These are phyloP conservation scores for Lophius piscatorius DNA, from an alignment of 2,113 vertebrate species.

Conservation along the genomic window DNA sequence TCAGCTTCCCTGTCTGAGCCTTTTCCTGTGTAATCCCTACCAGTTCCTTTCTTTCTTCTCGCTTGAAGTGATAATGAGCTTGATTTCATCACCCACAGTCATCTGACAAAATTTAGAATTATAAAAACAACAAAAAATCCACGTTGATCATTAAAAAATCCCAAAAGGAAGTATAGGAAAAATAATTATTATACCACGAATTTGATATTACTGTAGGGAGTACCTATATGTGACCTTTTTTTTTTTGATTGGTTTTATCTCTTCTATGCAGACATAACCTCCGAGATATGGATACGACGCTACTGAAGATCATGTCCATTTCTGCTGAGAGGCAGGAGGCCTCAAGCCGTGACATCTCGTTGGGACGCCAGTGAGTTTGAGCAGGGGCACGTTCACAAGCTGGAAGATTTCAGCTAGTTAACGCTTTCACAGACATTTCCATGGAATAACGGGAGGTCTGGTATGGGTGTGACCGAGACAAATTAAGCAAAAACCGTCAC, in stretches of 20 bases:
- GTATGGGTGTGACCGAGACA: neutral
- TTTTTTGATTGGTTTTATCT: too few species aligned
- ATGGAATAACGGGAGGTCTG: neutral
- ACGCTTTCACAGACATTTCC: slow-evolving; percentile 24
- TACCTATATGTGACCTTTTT: slow-evolving; percentile 11
- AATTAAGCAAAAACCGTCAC: neutral
- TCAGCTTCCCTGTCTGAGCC: slow-evolving; percentile 36
- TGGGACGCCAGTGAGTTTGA: slow-evolving; percentile 19
- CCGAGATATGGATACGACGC: neutral
- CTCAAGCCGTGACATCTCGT: slow-evolving; percentile 16
- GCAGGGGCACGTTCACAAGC: slow-evolving; percentile 57
- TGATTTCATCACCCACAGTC: slow-evolving; percentile 65
- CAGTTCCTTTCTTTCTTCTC: slow-evolving; percentile 61
- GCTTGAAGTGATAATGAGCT: slow-evolving; percentile 56
- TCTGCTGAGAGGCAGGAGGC: slow-evolving; percentile 15
- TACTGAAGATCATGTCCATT: slow-evolving; percentile 5
- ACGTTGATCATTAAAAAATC: slow-evolving; percentile 48
- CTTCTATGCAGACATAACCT: slow-evolving; percentile 19
- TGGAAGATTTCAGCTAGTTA: slow-evolving; percentile 23
- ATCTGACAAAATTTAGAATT: slow-evolving; percentile 54
- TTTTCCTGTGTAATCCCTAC: slow-evolving; percentile 60
- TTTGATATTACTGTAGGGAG: neutral
- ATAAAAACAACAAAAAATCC: too few species aligned
- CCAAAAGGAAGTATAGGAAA: slow-evolving; percentile 25
- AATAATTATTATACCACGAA: slow-evolving; percentile 11